Percentiles rank a stretch among this genome's conserved stretches.
phyloP scores from a whole-genome alignment of 2,113 vertebrate species.

The Pteropus alecto region DNA sequence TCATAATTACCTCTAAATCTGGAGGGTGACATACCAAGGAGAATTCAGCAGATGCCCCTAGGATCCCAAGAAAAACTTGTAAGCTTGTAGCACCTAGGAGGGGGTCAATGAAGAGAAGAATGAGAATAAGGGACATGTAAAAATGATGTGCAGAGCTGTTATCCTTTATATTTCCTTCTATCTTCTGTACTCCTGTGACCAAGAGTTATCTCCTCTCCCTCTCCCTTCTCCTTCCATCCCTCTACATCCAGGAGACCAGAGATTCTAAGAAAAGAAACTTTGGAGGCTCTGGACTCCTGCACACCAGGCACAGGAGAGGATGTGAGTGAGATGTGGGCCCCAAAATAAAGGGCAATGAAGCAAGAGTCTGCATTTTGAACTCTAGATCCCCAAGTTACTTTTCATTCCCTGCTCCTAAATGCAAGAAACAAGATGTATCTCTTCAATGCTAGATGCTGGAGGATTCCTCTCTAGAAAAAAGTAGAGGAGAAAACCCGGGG shows the following conservation, averaged over 20 bases:
- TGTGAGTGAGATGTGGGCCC: not conserved
- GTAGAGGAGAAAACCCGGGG: not conserved
- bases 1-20: not conserved
- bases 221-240: not conserved
- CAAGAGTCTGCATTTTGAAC: not conserved
- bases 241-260: not conserved
- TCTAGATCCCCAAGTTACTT: not conserved
- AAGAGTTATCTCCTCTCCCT: not conserved
- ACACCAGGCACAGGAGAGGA: not conserved
- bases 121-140: not conserved
- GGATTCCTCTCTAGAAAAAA: not conserved
- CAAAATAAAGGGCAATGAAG: not conserved
- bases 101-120: not conserved
- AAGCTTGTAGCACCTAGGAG: too few relatives aligned
- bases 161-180: not conserved
- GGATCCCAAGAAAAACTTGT: not conserved
- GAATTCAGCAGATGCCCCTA: not conserved
- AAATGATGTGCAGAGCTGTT: not conserved
- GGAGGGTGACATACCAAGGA: not conserved
- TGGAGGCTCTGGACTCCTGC: not conserved
- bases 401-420: not conserved
- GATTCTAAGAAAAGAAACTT: not conserved
- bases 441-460: not conserved
- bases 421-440: not conserved
- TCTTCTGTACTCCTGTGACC: too few relatives aligned